These are phyloP conservation scores for Chesias legatella DNA, from an alignment of 2,888 invertebrate genomes.

Conservation along the genomic window DNA sequence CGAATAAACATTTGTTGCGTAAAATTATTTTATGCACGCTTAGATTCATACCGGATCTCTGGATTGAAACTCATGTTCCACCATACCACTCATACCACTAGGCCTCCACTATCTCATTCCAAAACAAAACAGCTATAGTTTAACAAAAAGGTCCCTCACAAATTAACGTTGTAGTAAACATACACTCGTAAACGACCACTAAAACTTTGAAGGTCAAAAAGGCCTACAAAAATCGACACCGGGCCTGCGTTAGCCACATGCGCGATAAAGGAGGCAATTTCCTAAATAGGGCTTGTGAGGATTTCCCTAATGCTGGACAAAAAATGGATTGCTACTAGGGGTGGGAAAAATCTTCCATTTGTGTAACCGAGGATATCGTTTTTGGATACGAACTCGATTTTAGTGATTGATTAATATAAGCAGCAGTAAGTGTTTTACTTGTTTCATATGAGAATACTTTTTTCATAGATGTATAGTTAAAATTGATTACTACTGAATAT, in stretches of 20 bases:
- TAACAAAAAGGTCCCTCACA: too few species aligned
- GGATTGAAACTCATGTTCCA: too few species aligned
- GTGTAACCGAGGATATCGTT: background rate
- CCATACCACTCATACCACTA: too few species aligned
- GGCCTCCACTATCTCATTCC: too few species aligned
- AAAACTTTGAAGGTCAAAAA: slow-evolving; percentile 46
- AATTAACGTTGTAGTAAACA: slow-evolving; percentile 10
- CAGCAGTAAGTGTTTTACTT: too few species aligned
- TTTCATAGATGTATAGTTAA: too few species aligned
- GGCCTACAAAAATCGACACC: slow-evolving; percentile 41
- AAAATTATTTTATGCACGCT: too few species aligned
- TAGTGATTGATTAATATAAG: too few species aligned
- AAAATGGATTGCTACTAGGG: slow-evolving; percentile 61
- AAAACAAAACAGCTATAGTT: too few species aligned
- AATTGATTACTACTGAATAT: too few species aligned
- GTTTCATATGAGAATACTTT: too few species aligned
- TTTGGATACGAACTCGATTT: background rate
- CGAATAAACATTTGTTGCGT: slow-evolving; percentile 15
- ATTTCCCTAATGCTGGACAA: slow-evolving; percentile 70
- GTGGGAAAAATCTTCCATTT: slow-evolving; percentile 28
- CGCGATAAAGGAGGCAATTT: slow-evolving; percentile 71
- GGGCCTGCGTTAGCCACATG: slow-evolving; percentile 52
- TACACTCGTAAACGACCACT: slow-evolving; percentile 37
- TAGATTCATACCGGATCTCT: too few species aligned
- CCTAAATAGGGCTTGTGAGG: slow-evolving; percentile 70